A percentile compares a stretch with the other conserved stretches of the same genome.
These are phyloP conservation scores for Mesitornis unicolor DNA, from an alignment of 2,113 vertebrate genomes.

Conservation along the genomic window DNA sequence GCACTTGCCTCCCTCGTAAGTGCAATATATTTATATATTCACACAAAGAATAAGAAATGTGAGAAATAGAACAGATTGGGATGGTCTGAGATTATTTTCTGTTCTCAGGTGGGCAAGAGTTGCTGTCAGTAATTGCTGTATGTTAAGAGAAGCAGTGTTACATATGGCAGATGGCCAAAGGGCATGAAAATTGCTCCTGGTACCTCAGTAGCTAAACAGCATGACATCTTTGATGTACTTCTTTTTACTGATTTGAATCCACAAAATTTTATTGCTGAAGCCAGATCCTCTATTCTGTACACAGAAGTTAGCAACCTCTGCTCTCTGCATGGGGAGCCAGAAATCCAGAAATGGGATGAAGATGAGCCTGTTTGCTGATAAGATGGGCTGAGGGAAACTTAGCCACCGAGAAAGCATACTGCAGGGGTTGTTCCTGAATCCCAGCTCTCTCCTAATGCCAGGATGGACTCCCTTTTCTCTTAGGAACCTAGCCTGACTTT, in stretches of 20 bases:
- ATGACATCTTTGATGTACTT: neutral
- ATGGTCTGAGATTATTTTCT: neutral
- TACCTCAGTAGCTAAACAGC: neutral
- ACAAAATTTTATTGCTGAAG: neutral
- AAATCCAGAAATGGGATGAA: neutral
- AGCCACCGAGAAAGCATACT: neutral
- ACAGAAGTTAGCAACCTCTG: neutral
- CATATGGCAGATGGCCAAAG: neutral
- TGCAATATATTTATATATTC: neutral
- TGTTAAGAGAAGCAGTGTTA: neutral
- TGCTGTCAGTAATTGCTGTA: neutral
- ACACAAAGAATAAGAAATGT: neutral
- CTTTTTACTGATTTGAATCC: neutral
- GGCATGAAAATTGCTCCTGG: neutral
- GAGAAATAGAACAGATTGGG: neutral
- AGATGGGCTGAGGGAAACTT: neutral
- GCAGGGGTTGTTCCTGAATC: neutral
- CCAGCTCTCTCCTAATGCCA: neutral
- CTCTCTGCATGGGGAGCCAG: neutral
- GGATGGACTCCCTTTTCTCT: neutral
- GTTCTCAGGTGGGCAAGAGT: neutral
- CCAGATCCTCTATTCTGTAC: neutral
- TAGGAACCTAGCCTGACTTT: neutral
- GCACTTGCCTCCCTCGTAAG: neutral
- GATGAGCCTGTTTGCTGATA: neutral